Evolutionary conservation across 2,113 vertebrate species (phyloP).

Genomic region (Mus pahari): DNA sequence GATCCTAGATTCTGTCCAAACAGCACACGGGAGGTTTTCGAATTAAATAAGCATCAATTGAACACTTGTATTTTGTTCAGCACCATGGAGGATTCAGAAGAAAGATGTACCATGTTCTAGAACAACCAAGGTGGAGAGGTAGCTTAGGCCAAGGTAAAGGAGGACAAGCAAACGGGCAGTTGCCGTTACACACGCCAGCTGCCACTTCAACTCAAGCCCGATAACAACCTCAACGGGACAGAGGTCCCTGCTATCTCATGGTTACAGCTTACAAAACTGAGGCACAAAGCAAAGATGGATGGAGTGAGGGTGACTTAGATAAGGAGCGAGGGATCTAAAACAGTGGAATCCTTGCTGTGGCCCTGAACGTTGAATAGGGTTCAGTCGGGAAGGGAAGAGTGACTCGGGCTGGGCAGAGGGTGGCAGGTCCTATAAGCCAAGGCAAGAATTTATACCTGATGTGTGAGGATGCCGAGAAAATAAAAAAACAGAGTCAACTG

Average conservation of each 20-base stretch:
- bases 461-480: background rate
- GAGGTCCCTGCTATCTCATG: background rate
- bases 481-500: background rate
- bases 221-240: background rate
- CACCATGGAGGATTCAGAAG: conserved; percentile 28
- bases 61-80: background rate
- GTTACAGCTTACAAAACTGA: conserved; percentile 39
- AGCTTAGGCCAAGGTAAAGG: background rate
- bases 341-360: background rate
- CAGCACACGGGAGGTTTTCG: conserved; percentile 43
- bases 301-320: background rate
- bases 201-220: conserved; percentile 27
- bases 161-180: background rate
- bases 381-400: background rate
- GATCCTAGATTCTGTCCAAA: conserved; percentile 65
- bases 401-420: background rate
- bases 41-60: conserved; percentile 53
- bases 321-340: background rate
- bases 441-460: background rate
- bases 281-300: background rate
- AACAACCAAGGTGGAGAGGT: background rate
- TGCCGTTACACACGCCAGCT: background rate
- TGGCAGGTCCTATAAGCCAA: background rate
- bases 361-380: background rate
- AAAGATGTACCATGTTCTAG: background rate